Evolutionary conservation across 30 jellyfish, hydroid and myxozoan species (phyloP), one percentile per base, ranked within the genome.

Genomic region (Turritopsis dohrnii): DNA sequence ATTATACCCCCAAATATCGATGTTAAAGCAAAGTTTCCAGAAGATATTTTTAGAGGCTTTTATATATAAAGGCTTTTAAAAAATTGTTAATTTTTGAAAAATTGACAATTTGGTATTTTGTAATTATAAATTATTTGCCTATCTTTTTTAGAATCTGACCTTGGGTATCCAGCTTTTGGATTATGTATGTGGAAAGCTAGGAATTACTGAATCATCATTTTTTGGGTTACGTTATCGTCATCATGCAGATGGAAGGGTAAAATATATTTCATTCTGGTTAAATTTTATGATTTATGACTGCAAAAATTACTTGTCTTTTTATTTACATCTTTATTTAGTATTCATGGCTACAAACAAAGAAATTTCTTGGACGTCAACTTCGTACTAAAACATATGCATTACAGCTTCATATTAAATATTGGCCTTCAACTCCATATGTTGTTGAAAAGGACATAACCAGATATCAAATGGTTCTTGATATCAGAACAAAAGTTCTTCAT

Each of bases 401-500:
- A n/a, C 31, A 69, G 0, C 30, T 69, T 23, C 77, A 69, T 69
- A 27, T 69, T n/a, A 69, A 69, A 69, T 69, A 69, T 69, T 69
- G 77, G 77, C 77, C 77, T 23, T 69, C 77, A n/a, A n/a, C 77
- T n/a, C 77, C 77, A 19, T 69, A 69, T 69, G 30, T 69, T 23
- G 77, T 69, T 7, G 77, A 69, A 69, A 1, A n/a, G 9, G 77
- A 69, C 19, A 69, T 69, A 69, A 69, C 77, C 16, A 69, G 77
- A 27, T 69, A 69, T 41, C 60, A 41, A 41, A 41, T 41, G 60
- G 60, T 41, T 41, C 60, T 41, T 41, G 60, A 41, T 41, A 41
- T 41, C 5, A 41, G 60, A 41, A 41, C 60, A 41, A 41, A 41
- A 41, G 13, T 41, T 13, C 60, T 41, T 41, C 60, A 41, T 41